Percentiles rank a stretch among this genome's conserved stretches.
Evolutionary conservation across 2,797 vertebrate species (phyloP).

Genomic region (Tiaroga cobitis): DNA sequence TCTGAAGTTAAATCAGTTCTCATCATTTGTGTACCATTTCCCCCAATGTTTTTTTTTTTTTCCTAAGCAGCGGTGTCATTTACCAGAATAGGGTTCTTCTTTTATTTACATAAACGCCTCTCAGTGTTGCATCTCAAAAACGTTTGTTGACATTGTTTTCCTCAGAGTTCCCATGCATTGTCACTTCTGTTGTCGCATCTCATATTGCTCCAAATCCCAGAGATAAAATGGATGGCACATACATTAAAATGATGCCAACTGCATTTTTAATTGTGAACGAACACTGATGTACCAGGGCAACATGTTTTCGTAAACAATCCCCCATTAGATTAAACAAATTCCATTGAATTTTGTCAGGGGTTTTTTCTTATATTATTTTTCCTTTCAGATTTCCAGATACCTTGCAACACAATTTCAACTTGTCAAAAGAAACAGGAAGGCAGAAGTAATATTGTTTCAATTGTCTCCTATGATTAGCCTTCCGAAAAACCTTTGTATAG

Average conservation of each 20-base stretch:
- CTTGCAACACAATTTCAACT: background rate
- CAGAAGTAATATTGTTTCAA: background rate
- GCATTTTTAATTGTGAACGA: slow-evolving; percentile 56
- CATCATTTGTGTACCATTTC: slow-evolving; percentile 33
- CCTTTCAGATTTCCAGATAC: background rate
- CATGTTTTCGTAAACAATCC: slow-evolving; percentile 18
- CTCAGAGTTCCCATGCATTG: slow-evolving; percentile 43
- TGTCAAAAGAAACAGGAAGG: background rate
- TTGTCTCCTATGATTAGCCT: background rate
- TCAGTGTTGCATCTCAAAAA: slow-evolving; percentile 51
- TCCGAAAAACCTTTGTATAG: too few relatives aligned
- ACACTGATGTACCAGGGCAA: slow-evolving; percentile 47
- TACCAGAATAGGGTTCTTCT: slow-evolving; percentile 48
- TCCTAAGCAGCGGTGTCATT: slow-evolving; percentile 47
- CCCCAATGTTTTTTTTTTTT: background rate
- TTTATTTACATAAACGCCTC: slow-evolving; percentile 59
- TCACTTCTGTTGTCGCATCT: slow-evolving; percentile 54
- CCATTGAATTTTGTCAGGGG: background rate
- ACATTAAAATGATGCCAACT: slow-evolving; percentile 52
- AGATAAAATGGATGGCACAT: slow-evolving; percentile 46
- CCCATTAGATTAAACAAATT: slow-evolving; percentile 17
- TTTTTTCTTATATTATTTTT: background rate
- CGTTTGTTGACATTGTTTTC: slow-evolving; percentile 55
- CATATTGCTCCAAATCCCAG: slow-evolving; percentile 49
- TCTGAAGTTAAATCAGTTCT: slow-evolving; percentile 23